phyloP scores from a whole-genome alignment of 2,888 invertebrate species.

The Congeria kusceri region DNA sequence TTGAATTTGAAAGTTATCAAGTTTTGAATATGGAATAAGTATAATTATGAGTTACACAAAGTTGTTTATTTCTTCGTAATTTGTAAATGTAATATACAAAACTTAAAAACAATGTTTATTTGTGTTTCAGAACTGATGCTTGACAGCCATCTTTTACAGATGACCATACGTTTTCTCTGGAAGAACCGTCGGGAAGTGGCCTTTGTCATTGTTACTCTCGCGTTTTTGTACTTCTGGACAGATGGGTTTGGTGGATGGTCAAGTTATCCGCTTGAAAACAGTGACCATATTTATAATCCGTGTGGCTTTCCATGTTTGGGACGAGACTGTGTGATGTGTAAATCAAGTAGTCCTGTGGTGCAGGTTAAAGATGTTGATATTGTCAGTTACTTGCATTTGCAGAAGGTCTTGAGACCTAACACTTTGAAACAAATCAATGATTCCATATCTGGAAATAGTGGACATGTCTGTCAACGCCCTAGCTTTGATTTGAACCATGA shows the following conservation, averaged over 20 bases:
- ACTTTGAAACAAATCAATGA: neutral
- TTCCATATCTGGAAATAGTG: neutral
- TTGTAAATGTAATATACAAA: no score
- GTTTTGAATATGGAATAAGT: no score
- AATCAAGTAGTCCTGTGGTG: neutral
- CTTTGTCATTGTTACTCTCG: slow-evolving; percentile 11
- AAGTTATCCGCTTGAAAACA: slow-evolving; percentile 4
- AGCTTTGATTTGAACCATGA: slow-evolving; percentile 72
- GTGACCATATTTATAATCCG: neutral
- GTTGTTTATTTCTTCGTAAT: no score
- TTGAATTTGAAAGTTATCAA: no score
- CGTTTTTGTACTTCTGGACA: slow-evolving; percentile 16
- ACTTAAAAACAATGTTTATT: no score
- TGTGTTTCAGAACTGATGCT: no score
- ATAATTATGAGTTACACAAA: no score
- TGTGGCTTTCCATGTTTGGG: slow-evolving; percentile 47
- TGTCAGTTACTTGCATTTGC: slow-evolving; percentile 40
- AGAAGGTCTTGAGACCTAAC: slow-evolving; percentile 10
- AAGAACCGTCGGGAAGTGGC: slow-evolving; percentile 23
- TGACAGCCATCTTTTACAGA: neutral
- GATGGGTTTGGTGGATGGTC: slow-evolving; percentile 5
- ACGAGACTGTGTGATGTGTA: slow-evolving; percentile 28
- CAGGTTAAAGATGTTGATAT: slow-evolving; percentile 39
- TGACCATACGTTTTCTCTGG: slow-evolving; percentile 19
- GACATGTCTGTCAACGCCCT: slow-evolving; percentile 67